A percentile compares a stretch with the other conserved stretches of the same genome.
These are phyloP conservation scores for Stercorarius parasiticus DNA, from an alignment of 2,113 vertebrate genomes.

Conservation along the genomic window DNA sequence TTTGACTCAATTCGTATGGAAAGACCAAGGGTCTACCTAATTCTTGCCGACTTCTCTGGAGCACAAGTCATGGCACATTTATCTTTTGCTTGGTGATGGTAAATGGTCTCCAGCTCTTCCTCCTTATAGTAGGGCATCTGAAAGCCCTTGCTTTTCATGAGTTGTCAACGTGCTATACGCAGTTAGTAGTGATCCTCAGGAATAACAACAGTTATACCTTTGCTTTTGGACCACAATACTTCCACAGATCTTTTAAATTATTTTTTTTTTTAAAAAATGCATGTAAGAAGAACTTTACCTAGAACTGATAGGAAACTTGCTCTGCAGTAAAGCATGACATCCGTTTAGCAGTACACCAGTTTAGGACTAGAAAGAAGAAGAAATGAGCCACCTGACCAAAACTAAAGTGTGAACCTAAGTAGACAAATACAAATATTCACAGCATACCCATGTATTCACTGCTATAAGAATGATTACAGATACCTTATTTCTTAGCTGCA, in stretches of 20 bases:
- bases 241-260: background rate
- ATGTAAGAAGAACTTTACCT: background rate
- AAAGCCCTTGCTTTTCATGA: background rate
- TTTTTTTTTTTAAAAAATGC: background rate
- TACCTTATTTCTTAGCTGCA: background rate
- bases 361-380: background rate
- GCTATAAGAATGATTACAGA: background rate
- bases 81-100: background rate
- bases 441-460: background rate
- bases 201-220: background rate
- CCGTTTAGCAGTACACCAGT: background rate
- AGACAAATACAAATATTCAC: background rate
- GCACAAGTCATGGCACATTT: background rate
- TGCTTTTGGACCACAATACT: background rate
- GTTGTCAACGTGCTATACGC: background rate
- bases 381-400: background rate
- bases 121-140: background rate
- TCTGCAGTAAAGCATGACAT: background rate
- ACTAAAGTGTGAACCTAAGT: background rate
- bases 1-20: background rate
- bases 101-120: background rate
- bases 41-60: constrained; percentile 12
- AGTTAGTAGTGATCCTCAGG: background rate
- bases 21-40: background rate
- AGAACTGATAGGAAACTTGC: background rate